A percentile compares a stretch with the other conserved stretches of the same genome.
Evolutionary conservation across 2,888 invertebrate species (phyloP).

Genomic region (Mesorhabditis spiculigera): DNA sequence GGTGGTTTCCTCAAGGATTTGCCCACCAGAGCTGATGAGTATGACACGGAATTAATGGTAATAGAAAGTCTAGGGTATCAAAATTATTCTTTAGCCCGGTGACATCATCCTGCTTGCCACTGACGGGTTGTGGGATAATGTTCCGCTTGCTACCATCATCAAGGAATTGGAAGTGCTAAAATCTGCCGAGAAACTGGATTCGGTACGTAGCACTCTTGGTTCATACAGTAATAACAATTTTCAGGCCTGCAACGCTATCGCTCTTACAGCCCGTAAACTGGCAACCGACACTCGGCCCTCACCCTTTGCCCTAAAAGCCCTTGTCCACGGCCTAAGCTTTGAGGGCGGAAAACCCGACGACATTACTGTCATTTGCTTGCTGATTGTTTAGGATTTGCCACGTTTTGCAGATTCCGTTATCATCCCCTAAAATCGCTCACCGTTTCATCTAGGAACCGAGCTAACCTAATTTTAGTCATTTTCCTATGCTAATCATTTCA

Average conservation of each 20-base stretch:
- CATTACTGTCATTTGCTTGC: conserved; percentile 89
- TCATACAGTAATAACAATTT: background rate
- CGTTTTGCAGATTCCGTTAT: too few species aligned
- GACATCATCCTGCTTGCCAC: conserved; percentile 88
- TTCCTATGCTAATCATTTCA: too few species aligned
- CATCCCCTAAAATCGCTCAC: too few species aligned
- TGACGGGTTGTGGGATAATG: conserved; percentile 96
- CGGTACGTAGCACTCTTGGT: too few species aligned
- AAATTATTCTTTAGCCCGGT: conserved; percentile 58
- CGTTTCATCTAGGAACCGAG: too few species aligned
- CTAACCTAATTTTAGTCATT: too few species aligned
- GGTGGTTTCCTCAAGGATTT: too few species aligned
- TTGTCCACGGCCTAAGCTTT: conserved; percentile 83
- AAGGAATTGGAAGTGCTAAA: background rate
- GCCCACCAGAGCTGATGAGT: too few species aligned
- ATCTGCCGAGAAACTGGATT: too few species aligned
- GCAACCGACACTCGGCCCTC: conserved; percentile 85
- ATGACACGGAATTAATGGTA: too few species aligned
- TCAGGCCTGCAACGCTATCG: conserved; percentile 74
- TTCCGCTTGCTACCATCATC: conserved; percentile 59
- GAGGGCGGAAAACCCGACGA: conserved; percentile 96
- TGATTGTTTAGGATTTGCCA: background rate
- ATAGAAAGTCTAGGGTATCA: too few species aligned
- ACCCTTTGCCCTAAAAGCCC: conserved; percentile 88
- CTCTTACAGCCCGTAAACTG: conserved; percentile 87